phyloP scores from a whole-genome alignment of 1,140 invertebrate species.

The Drosophila fuyamai region DNA sequence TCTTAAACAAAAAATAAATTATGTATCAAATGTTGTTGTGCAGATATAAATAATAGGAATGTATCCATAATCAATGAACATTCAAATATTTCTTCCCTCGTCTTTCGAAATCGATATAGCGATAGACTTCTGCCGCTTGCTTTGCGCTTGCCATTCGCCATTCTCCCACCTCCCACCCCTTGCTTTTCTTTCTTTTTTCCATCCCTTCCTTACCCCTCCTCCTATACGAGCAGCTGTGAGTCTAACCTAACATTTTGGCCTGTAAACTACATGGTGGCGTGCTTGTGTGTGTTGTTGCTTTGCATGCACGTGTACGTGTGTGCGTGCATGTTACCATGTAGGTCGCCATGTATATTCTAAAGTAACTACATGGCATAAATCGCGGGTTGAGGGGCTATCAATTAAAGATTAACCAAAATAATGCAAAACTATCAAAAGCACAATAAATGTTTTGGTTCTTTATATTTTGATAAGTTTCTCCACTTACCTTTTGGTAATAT shows the following conservation, averaged over 20 bases:
- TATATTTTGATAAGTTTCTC: not conserved
- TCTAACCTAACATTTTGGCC: slow-evolving; percentile 65
- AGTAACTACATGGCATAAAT: slow-evolving; percentile 55
- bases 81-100: no score
- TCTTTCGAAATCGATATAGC: slow-evolving; percentile 1
- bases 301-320: slow-evolving; percentile 23
- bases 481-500: not conserved
- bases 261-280: slow-evolving; percentile 59
- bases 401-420: slow-evolving; percentile 31
- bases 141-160: slow-evolving; percentile 56
- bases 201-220: slow-evolving; percentile 12
- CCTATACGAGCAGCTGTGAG: slow-evolving; percentile 36
- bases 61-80: no score
- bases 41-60: no score
- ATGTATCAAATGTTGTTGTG: no score
- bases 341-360: slow-evolving; percentile 57
- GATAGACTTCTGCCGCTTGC: slow-evolving; percentile 13
- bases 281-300: slow-evolving; percentile 39
- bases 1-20: no score
- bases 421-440: not conserved
- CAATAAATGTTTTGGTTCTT: not conserved
- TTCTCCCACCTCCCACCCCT: slow-evolving; percentile 13
- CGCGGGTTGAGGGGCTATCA: slow-evolving; percentile 27
- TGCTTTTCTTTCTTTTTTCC: slow-evolving; percentile 18
- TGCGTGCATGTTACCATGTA: slow-evolving; percentile 51